Conservation (phyloP, 1,140 invertebrate species). For the Nymphalis io region DNA sequence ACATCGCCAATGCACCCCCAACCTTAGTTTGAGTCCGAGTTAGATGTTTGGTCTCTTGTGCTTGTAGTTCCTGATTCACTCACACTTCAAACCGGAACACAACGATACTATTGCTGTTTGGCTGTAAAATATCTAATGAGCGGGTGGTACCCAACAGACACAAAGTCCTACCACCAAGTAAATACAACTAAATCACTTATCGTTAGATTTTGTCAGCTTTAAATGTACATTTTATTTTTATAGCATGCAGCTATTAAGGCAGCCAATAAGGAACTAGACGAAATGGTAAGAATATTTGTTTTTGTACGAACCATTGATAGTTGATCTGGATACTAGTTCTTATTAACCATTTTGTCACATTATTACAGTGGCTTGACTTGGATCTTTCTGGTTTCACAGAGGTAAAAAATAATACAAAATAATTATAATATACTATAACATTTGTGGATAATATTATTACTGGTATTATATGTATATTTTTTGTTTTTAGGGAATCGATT, state of each 20-base stretch:
- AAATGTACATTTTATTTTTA: conserved; percentile 43
- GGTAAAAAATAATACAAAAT: conserved; percentile 42
- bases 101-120: no score
- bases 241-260: conserved; percentile 71
- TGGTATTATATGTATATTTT: conserved; percentile 25
- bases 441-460: conserved; percentile 11
- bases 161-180: no score
- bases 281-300: conserved; percentile 53
- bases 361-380: conserved; percentile 67
- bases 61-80: no score
- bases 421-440: conserved; percentile 19
- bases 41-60: no score
- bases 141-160: no score
- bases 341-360: conserved; percentile 19
- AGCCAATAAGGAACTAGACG: conserved; percentile 69
- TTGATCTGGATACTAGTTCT: no score
- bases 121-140: no score
- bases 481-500: conserved; percentile 66
- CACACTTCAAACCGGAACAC: no score
- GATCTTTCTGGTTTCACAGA: conserved; percentile 68
- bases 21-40: no score
- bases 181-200: not conserved
- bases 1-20: no score
- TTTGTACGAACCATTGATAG: not conserved
- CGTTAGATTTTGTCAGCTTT: no score